A percentile compares a stretch with the other conserved stretches of the same genome.
phyloP scores from a whole-genome alignment of 2,113 vertebrate species.

The Gadus chalcogrammus region DNA sequence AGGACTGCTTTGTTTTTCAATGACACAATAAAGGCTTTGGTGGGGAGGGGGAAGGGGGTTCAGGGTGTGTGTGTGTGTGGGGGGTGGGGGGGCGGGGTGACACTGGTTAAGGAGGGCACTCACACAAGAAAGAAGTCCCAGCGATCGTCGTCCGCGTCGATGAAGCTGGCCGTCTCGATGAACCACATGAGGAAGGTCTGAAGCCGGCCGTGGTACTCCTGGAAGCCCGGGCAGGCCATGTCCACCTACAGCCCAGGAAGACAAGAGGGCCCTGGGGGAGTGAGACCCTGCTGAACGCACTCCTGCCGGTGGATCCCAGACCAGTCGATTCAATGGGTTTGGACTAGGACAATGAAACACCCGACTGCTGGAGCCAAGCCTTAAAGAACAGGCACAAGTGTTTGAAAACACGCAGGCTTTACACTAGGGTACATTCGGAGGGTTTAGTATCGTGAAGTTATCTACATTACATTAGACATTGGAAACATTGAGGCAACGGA shows the following conservation, averaged over 20 bases:
- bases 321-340: no score
- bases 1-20: constrained; percentile 79
- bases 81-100: constrained; percentile 45
- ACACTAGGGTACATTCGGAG: no score
- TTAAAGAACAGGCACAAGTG: no score
- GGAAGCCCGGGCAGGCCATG: constrained; percentile 90
- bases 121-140: constrained; percentile 99
- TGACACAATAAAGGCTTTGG: constrained; percentile 74
- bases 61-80: constrained; percentile 12
- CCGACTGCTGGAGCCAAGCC: no score
- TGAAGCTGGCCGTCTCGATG: constrained; percentile 99
- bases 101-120: constrained; percentile 87
- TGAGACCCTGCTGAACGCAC: no score
- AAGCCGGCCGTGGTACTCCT: constrained; percentile 95
- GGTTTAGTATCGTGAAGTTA: no score
- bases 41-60: constrained; percentile 42
- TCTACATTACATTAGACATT: no score
- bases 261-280: no score
- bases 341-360: no score
- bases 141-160: constrained; percentile 96
- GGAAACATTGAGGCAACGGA: no score
- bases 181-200: constrained; percentile 99
- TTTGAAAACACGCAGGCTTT: no score
- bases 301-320: no score
- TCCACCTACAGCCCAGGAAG: constrained; percentile 74